A percentile compares a stretch with the other conserved stretches of the same genome.
Evolutionary conservation across 2,113 vertebrate species (phyloP).

Genomic region (Sylvilagus bachmani): DNA sequence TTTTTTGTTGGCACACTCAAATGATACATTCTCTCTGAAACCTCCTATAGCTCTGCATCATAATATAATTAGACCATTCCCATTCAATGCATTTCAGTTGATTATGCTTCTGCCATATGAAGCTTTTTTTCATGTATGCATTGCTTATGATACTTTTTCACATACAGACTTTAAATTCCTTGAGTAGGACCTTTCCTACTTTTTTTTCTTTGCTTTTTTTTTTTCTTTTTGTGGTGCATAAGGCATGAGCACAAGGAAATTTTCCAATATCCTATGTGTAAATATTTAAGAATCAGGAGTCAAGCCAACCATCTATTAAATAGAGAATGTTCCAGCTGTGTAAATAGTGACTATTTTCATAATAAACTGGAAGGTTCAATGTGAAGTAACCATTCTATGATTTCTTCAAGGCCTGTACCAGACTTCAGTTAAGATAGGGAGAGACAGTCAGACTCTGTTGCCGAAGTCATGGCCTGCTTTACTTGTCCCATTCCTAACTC

Average conservation of each 20-base stretch:
- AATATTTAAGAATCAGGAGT: neutral
- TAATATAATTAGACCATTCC: neutral
- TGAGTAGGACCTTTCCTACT: neutral
- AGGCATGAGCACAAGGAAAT: neutral
- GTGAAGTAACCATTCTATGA: neutral
- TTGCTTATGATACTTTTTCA: neutral
- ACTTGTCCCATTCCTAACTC: neutral
- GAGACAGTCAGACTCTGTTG: neutral
- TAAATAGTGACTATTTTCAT: neutral
- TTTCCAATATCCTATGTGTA: neutral
- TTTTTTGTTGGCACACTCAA: neutral
- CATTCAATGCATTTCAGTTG: neutral
- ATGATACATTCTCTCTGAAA: neutral
- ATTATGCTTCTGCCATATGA: neutral
- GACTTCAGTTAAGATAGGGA: neutral
- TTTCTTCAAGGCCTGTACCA: neutral
- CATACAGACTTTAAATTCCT: neutral
- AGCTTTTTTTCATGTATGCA: neutral
- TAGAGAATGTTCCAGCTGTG: neutral
- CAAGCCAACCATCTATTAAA: neutral
- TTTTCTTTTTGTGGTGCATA: neutral
- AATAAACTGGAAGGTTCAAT: neutral
- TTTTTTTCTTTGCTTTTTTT: no score
- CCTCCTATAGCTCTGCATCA: neutral
- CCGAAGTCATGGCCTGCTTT: neutral